Percentiles rank a stretch among this genome's conserved stretches.
phyloP scores from a whole-genome alignment of 2,797 vertebrate species.

The Chloroceryle amazona region DNA sequence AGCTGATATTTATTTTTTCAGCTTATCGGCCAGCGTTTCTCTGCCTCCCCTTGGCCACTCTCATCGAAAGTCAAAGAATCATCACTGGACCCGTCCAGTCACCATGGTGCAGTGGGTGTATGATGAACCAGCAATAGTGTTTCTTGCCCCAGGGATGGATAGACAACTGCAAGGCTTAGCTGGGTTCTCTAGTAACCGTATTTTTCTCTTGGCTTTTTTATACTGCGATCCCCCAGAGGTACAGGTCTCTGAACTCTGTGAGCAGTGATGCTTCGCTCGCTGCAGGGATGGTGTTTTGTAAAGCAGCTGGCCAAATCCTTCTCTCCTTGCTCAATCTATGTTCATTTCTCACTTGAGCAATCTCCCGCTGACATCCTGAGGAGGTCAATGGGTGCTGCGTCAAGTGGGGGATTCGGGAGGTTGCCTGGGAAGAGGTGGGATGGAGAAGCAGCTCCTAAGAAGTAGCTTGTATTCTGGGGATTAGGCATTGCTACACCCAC shows the following conservation, averaged over 20 bases:
- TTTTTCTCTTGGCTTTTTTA: neutral
- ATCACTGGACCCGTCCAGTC: neutral
- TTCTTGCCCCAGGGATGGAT: neutral
- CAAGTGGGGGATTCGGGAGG: neutral
- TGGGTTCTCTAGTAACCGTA: neutral
- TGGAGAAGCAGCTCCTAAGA: neutral
- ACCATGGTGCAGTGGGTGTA: neutral
- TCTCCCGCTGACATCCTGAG: neutral
- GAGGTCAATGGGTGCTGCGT: neutral
- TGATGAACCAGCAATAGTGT: neutral
- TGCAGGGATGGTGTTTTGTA: neutral
- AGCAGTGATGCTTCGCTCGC: neutral
- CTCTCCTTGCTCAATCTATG: neutral
- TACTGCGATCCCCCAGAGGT: neutral
- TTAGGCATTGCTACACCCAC: neutral
- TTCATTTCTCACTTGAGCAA: neutral
- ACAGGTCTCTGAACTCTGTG: neutral
- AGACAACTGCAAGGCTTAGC: neutral
- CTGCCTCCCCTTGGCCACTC: neutral
- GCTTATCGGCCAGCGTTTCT: neutral
- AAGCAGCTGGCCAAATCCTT: neutral
- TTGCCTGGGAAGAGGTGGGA: neutral
- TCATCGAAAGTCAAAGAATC: neutral
- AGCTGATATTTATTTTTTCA: neutral
- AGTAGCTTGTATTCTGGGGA: neutral